A percentile compares a stretch with the other conserved stretches of the same genome.
Conservation (phyloP, 2,113 vertebrate genomes). For the Mellivora capensis region DNA sequence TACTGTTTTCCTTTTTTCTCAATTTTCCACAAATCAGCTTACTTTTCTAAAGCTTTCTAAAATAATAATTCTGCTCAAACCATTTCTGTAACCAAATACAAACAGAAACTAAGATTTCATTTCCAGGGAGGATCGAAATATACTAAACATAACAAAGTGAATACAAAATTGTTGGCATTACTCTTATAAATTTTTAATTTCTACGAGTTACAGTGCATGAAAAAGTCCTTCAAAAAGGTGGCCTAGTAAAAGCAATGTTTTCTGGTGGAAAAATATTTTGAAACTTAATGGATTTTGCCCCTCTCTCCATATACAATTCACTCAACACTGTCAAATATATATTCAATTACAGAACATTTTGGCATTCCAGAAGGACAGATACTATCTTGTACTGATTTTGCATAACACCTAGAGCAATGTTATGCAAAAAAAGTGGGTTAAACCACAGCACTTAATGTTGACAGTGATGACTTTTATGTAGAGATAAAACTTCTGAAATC, state of each 20-base stretch:
- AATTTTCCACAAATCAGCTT: neutral
- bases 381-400: constrained; percentile 6
- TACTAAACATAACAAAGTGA: neutral
- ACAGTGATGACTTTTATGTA: constrained; percentile 15
- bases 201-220: neutral
- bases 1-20: neutral
- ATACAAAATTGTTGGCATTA: neutral
- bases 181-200: neutral
- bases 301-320: neutral
- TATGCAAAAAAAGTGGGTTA: constrained; percentile 45
- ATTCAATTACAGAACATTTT: neutral
- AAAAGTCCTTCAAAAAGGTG: neutral
- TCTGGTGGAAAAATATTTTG: neutral
- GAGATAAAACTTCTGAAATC: constrained; percentile 26
- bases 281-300: constrained; percentile 1
- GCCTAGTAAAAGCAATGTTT: neutral
- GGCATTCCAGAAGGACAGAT: constrained; percentile 14
- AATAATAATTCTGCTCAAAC: neutral
- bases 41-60: neutral
- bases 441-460: constrained; percentile 2
- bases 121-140: neutral
- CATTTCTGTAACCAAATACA: neutral
- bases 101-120: neutral
- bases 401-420: neutral
- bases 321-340: neutral